phyloP scores from a whole-genome alignment of 2,888 invertebrate genomes.

The Gymnosoma rotundatum region DNA sequence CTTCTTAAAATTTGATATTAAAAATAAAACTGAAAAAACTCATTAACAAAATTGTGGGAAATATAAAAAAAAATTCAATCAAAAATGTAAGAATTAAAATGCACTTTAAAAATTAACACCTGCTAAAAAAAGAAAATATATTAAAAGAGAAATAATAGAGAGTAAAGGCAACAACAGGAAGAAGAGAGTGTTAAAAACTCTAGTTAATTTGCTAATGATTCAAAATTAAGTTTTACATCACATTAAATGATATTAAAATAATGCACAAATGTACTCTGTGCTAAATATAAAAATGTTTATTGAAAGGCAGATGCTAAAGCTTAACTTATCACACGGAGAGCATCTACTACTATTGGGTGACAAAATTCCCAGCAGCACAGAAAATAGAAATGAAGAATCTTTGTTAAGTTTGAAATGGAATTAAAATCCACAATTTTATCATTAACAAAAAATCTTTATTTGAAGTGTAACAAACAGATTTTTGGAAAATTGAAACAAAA shows the following conservation, averaged over 20 bases:
- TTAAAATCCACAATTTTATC: conserved; percentile 66
- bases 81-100: conserved; percentile 32
- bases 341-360: conserved; percentile 62
- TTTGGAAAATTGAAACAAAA: conserved; percentile 60
- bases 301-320: conserved; percentile 73
- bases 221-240: neutral
- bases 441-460: conserved; percentile 60
- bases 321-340: conserved; percentile 50
- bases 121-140: conserved; percentile 20
- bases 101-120: conserved; percentile 31
- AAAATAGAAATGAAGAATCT: conserved; percentile 7
- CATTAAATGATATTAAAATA: neutral
- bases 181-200: neutral
- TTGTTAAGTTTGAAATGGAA: conserved; percentile 57
- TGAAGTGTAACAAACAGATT: conserved; percentile 63
- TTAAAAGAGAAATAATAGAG: neutral
- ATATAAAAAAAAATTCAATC: conserved; percentile 28
- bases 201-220: conserved; percentile 45
- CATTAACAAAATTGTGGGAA: conserved; percentile 54
- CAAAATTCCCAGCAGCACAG: conserved; percentile 48
- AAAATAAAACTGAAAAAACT: conserved; percentile 19
- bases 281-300: conserved; percentile 38
- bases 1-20: conserved; percentile 50
- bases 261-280: neutral
- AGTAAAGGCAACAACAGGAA: neutral